phyloP scores from a whole-genome alignment of 2,888 invertebrate species.

The Lepetodrilus schrolli region DNA sequence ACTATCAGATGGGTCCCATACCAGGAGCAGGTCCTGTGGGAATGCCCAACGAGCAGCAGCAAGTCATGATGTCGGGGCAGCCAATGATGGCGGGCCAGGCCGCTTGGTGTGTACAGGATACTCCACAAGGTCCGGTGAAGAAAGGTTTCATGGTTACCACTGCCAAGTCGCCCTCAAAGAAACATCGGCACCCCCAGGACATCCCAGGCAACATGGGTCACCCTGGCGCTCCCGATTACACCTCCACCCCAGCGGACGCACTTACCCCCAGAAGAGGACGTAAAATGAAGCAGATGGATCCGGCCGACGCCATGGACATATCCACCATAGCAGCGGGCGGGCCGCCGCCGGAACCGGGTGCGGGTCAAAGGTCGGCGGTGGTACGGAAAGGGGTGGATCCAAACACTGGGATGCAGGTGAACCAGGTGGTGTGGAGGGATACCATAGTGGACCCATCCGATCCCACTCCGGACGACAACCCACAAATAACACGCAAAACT shows the following conservation, averaged over 20 bases:
- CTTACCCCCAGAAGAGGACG: conserved; percentile 25
- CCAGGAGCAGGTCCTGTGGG: conserved; percentile 40
- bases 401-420: conserved; percentile 56
- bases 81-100: conserved; percentile 53
- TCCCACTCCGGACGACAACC: conserved; percentile 57
- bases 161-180: neutral
- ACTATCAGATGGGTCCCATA: conserved; percentile 43
- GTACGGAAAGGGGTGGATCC: conserved; percentile 63
- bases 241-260: conserved; percentile 51
- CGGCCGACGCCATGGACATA: conserved; percentile 36
- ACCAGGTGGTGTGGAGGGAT: conserved; percentile 67
- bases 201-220: conserved; percentile 18
- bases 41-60: conserved; percentile 30
- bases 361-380: conserved; percentile 54
- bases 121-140: conserved; percentile 54
- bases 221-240: conserved; percentile 51
- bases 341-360: conserved; percentile 55
- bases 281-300: conserved; percentile 23
- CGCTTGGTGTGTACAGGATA: conserved; percentile 59
- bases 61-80: conserved; percentile 40
- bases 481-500: conserved; percentile 64
- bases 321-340: conserved; percentile 42
- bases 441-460: conserved; percentile 63
- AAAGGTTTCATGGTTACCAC: conserved; percentile 53
- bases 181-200: neutral